These are phyloP conservation scores for Dissostichus mawsoni DNA, from an alignment of 2,113 vertebrate genomes.

Conservation along the genomic window DNA sequence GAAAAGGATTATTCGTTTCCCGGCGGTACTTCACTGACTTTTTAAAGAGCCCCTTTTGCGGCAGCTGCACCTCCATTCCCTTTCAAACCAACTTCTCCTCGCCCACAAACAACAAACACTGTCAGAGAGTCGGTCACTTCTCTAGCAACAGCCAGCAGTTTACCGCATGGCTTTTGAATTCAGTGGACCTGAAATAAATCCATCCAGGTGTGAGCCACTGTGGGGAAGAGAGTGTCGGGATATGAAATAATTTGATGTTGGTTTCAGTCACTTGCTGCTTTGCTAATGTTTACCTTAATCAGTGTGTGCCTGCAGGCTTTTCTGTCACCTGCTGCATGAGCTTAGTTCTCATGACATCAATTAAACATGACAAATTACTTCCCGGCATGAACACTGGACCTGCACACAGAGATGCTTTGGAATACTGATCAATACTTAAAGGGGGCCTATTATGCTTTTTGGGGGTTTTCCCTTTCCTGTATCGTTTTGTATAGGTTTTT, in stretches of 20 bases:
- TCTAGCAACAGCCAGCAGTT: conserved; percentile 47
- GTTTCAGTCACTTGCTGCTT: conserved; percentile 9
- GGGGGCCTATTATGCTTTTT: too few relatives aligned
- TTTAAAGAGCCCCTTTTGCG: conserved; percentile 57
- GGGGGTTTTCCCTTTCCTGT: too few relatives aligned
- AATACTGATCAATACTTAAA: not conserved
- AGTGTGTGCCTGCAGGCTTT: conserved; percentile 33
- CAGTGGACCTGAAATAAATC: conserved; percentile 54
- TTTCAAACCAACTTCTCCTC: conserved; percentile 65
- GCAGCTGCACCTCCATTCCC: conserved; percentile 74
- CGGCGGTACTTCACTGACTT: conserved; percentile 67
- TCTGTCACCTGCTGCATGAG: conserved; percentile 63
- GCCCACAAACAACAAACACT: conserved; percentile 66
- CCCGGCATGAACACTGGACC: not conserved
- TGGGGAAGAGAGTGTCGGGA: conserved; percentile 15
- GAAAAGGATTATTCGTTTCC: conserved; percentile 73
- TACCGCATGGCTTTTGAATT: conserved; percentile 54
- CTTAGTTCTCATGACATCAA: conserved; percentile 40
- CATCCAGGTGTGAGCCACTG: conserved; percentile 58
- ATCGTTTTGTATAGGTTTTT: too few relatives aligned
- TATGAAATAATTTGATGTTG: conserved; percentile 19
- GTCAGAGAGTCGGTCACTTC: conserved; percentile 56
- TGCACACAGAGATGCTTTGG: not conserved
- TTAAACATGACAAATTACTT: conserved; percentile 52
- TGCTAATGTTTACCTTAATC: conserved; percentile 42